Base-by-base conservation (phyloP, 2,888 invertebrate genomes). In the Belgica antarctica region DNA sequence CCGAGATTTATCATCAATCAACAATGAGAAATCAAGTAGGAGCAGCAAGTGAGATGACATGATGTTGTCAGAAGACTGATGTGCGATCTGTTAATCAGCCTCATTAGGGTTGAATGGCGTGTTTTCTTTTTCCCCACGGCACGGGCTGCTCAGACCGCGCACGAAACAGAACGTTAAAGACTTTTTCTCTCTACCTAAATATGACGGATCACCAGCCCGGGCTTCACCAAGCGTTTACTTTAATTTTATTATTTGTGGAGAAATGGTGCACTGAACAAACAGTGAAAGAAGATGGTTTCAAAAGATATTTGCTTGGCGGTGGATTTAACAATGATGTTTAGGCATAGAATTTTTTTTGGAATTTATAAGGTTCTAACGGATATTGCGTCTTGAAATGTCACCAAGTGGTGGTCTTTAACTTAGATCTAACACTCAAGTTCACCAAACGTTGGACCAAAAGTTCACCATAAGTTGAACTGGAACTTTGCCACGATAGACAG, bases 151-250 rank as follows among this genome's bases (percentile, higher is more conserved):
- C n/a, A n/a, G 41, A 41, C 19, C 22, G 22, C 8, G 52, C 52
- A 52, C 8, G n/a, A 52, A 52, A 52, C 52, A n/a, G 52, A 52
- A 52, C 52, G 52, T 52, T 17, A 52, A 52, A 52, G 2, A 52
- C 5, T n/a, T 22, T 52, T 52, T 52, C 22, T 52, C 12, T 31
- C 12, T 52, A 52, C 52, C 52, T 52, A 52, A 52, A 52, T 52
- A 52, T 52, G 17, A 52, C 15, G 41, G 41, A 41, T 41, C 34
- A 31, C 12, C 7, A 31, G 12, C 12, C 34, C 34, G 12, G 5
- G 7, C 34, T 8, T 31, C 34, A 8, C 34, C 34, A 31, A 31
- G 12, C 7, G 34, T 31, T 31, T 31, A 12, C 34, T 31, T 31
- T 12, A 8, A 8, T 52, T 52, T 52, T 52, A 52, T 52, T 52